Conservation (phyloP, 2,888 invertebrate genomes). For the Melieria crassipennis region DNA sequence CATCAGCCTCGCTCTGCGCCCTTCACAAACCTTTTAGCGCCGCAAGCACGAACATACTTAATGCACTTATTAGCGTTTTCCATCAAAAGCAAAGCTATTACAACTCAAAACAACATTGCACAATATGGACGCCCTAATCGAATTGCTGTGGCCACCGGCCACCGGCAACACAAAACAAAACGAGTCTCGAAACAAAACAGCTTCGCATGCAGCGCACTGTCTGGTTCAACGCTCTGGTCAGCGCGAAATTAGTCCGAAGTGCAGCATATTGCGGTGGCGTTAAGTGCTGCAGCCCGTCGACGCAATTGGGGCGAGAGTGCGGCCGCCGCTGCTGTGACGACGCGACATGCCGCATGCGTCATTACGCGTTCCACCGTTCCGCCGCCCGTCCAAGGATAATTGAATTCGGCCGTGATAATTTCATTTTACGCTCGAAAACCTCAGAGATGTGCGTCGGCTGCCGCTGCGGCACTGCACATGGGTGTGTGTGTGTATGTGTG, state of each 20-base stretch:
- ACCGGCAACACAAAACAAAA: too few species aligned
- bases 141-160: too few species aligned
- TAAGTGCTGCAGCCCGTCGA: constrained; percentile 3
- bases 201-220: too few species aligned
- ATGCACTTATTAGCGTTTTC: too few species aligned
- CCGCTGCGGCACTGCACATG: too few species aligned
- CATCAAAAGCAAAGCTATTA: too few species aligned
- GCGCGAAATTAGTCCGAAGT: constrained; percentile 13
- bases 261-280: background rate
- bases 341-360: background rate
- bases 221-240: constrained; percentile 24
- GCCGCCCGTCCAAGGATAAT: constrained; percentile 45
- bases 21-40: too few species aligned
- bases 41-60: too few species aligned
- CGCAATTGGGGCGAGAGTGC: background rate
- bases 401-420: constrained; percentile 56
- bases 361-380: background rate
- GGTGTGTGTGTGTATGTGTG: background rate
- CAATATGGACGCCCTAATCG: too few species aligned
- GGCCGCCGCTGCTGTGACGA: background rate
- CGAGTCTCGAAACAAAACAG: too few species aligned
- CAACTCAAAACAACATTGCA: too few species aligned
- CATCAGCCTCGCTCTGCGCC: too few species aligned
- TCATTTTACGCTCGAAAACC: constrained; percentile 55
- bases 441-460: constrained; percentile 37